Evolutionary conservation across 2,888 invertebrate species (phyloP).

Genomic region (Cybosia mesomella): DNA sequence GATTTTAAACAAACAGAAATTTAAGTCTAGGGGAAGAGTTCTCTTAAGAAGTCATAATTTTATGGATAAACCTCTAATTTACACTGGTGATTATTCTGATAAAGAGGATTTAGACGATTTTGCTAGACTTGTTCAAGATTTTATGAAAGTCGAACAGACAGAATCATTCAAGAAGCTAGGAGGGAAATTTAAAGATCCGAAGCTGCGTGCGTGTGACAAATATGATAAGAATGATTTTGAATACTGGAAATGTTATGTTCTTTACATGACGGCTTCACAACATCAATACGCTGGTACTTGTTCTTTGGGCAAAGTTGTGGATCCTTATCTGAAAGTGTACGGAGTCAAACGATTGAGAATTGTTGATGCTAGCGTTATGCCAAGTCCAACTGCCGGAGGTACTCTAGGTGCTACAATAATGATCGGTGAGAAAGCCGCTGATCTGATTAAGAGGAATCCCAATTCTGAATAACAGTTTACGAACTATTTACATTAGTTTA

Average conservation of each 20-base stretch:
- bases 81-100: slow-evolving; percentile 58
- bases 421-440: slow-evolving; percentile 56
- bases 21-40: slow-evolving; percentile 62
- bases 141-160: slow-evolving; percentile 30
- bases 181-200: slow-evolving; percentile 31
- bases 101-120: slow-evolving; percentile 35
- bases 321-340: slow-evolving; percentile 35
- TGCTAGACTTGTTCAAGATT: slow-evolving; percentile 37
- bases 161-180: slow-evolving; percentile 28
- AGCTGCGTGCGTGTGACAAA: slow-evolving; percentile 20
- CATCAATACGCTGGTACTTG: slow-evolving; percentile 40
- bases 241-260: slow-evolving; percentile 41
- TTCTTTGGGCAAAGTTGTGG: slow-evolving; percentile 42
- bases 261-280: slow-evolving; percentile 25
- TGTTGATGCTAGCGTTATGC: slow-evolving; percentile 72
- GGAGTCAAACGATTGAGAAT: slow-evolving; percentile 46
- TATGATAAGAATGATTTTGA: slow-evolving; percentile 11
- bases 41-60: slow-evolving; percentile 58
- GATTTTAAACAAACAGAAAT: slow-evolving; percentile 57
- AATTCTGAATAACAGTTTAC: not conserved
- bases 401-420: slow-evolving; percentile 81
- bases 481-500: not conserved
- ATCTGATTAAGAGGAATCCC: slow-evolving; percentile 36
- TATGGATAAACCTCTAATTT: slow-evolving; percentile 55
- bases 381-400: slow-evolving; percentile 80